Base-by-base conservation (phyloP, 2,797 vertebrate genomes). In the Cryptoprocta ferox region DNA sequence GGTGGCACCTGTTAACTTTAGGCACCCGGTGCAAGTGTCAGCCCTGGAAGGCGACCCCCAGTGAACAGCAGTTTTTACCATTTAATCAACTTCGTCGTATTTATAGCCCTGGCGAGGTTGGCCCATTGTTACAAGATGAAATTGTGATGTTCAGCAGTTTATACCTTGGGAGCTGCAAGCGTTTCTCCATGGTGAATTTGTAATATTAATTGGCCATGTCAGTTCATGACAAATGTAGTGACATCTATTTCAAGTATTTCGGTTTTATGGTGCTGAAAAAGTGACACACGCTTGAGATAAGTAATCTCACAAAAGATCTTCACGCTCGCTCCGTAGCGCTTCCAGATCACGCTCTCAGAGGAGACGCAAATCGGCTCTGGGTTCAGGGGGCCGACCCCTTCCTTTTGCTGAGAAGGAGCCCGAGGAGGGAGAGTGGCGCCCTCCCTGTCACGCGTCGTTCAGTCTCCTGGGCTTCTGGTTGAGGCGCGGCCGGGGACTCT, bases 161-260 rank as follows among this genome's bases (percentile, higher is more conserved):
- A 93, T 98, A 97, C 97, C 97, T 98, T 96, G 66, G 96, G 97
- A 98, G 97, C 97, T 98, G 94, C 96, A 93, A 98, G 98, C 95
- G 30, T 96, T 98, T 98, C 91, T 98, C 97, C 97, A 94, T 89
- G 97, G 97, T 94, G 97, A 96, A 98, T 98, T 98, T 98, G 98
- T 98, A 98, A 97, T 98, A 98, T 98, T 98, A 98, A 98, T 98
- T 97, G 96, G 97, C 97, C 97, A 75, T 98, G 98, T 98, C 98
- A 98, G 96, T 96, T 98, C 94, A 1, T 98, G 98, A 98, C 98
- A 98, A 97, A 98, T 98, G 97, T 89, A 95, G 97, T 98, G 98
- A 98, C 97, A 98, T 98, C 97, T 98, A 97, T 98, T 98, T 98
- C 98, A 98, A 97, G 97, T 98, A 96, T 98, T 98, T 97, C 97